phyloP scores from a whole-genome alignment of 2,113 vertebrate genomes.

The Scolopax mira region DNA sequence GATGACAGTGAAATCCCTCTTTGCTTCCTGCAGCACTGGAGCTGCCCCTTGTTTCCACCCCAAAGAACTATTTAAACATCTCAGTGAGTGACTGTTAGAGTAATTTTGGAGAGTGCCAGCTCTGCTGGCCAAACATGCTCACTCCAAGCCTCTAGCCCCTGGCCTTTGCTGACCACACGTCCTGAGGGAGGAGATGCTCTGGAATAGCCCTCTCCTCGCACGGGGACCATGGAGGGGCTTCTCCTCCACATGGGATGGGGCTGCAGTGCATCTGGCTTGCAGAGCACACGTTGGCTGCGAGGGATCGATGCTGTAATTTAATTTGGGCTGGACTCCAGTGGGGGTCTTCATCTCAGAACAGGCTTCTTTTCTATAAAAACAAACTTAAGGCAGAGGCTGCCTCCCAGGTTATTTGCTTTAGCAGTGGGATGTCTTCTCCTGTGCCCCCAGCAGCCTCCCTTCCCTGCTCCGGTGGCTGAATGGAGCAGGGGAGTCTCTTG shows the following conservation, averaged over 20 bases:
- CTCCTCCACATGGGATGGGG: neutral
- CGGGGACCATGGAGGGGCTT: neutral
- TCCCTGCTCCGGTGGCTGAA: fast-evolving
- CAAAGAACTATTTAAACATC: neutral
- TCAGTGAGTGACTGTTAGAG: neutral
- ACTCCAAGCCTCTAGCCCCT: neutral
- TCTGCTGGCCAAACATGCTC: neutral
- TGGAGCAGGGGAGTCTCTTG: neutral
- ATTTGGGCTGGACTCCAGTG: neutral
- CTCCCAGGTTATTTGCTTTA: neutral
- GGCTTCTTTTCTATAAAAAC: neutral
- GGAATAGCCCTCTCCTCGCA: neutral
- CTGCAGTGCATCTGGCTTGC: neutral
- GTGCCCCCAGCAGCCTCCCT: neutral
- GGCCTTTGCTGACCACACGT: neutral
- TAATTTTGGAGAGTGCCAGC: neutral
- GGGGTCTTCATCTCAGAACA: neutral
- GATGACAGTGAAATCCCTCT: neutral
- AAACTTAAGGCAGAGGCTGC: neutral
- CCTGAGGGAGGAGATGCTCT: neutral
- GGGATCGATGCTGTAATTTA: neutral
- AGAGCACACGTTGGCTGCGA: fast-evolving
- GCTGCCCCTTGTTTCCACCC: neutral
- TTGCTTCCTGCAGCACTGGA: neutral
- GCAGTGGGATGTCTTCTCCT: neutral